phyloP scores from a whole-genome alignment of 2,888 invertebrate genomes.

The Nemotelus nigrinus region DNA sequence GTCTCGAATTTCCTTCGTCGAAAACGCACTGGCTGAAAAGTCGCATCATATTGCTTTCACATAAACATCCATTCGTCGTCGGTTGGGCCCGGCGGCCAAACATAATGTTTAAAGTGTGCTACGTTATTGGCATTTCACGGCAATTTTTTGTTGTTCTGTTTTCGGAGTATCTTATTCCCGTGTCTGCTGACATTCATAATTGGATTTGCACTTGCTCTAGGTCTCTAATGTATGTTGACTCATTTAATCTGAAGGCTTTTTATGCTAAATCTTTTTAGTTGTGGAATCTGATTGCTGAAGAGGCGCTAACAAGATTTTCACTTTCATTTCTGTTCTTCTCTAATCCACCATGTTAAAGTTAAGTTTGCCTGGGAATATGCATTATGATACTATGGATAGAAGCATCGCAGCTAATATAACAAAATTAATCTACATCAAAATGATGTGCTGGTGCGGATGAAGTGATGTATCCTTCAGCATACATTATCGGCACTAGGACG shows the following conservation, averaged over 20 bases:
- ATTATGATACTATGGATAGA: too few species aligned
- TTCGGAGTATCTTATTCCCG: neutral
- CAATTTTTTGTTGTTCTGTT: neutral
- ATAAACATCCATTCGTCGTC: neutral
- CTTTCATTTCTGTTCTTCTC: neutral
- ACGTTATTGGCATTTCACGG: neutral
- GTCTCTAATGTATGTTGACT: constrained; percentile 1
- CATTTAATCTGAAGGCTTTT: constrained; percentile 16
- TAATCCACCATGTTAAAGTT: too few species aligned
- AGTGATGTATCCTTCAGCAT: neutral
- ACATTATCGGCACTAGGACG: neutral
- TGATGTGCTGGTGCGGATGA: neutral
- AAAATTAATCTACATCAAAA: constrained; percentile 27
- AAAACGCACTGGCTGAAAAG: too few species aligned
- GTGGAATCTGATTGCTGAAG: neutral
- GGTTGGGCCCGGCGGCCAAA: neutral
- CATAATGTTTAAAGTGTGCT: neutral
- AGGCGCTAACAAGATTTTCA: constrained; percentile 31
- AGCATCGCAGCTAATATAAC: neutral
- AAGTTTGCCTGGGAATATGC: too few species aligned
- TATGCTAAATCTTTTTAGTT: neutral
- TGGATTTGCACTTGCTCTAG: constrained; percentile 30
- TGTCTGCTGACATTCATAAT: constrained; percentile 36
- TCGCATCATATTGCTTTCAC: constrained; percentile 5
- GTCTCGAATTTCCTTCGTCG: constrained; percentile 9